phyloP scores from a whole-genome alignment of 2,797 vertebrate genomes.

The Cuculus canorus region DNA sequence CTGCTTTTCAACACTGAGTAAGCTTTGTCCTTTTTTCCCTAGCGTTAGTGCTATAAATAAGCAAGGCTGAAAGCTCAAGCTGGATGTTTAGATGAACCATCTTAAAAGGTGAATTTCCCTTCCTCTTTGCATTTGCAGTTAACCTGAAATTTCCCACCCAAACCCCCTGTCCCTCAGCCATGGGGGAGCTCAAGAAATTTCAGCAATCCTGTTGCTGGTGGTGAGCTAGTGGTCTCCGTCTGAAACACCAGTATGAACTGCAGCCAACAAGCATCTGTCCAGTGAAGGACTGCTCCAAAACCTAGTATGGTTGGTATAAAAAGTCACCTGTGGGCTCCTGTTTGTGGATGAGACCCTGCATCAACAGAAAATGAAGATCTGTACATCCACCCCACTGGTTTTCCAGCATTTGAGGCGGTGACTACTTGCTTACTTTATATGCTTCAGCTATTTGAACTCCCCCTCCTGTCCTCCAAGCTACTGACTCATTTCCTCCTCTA shows the following conservation, averaged over 20 bases:
- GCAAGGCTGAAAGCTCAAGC: background rate
- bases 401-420: conserved; percentile 8
- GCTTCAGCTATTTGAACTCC: conserved; percentile 62
- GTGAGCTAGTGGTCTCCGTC: background rate
- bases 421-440: conserved; percentile 51
- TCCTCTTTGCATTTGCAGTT: background rate
- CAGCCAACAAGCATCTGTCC: background rate
- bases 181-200: background rate
- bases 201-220: background rate
- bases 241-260: fast-evolving
- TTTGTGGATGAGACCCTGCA: background rate
- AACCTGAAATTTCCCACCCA: background rate
- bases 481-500: conserved; percentile 71
- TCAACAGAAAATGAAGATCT: background rate
- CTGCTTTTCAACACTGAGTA: background rate
- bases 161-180: background rate
- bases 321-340: fast-evolving
- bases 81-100: background rate
- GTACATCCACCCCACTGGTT: background rate
- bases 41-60: background rate
- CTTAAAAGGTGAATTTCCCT: background rate
- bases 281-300: background rate
- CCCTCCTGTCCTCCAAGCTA: conserved; percentile 61
- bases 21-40: background rate
- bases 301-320: background rate